Base-by-base conservation (phyloP, 1,140 invertebrate genomes). In the Phortica variegata region DNA sequence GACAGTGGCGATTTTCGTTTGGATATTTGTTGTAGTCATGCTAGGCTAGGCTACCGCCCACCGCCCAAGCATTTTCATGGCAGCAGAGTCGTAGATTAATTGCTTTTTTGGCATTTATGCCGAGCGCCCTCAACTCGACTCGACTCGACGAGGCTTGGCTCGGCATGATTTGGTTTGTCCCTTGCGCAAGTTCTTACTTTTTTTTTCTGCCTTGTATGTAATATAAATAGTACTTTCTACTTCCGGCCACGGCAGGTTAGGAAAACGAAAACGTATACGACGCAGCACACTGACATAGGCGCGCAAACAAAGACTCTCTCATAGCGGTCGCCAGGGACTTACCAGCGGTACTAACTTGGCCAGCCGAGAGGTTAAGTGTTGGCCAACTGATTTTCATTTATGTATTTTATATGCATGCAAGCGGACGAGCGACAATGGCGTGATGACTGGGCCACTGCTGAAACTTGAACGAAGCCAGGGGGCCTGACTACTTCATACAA, bases 21-120 rank as follows among this genome's bases (percentile, higher is more conserved):
- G n/a, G n/a, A n/a, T n/a, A n/a, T n/a, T n/a, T n/a, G n/a, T n/a
- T n/a, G n/a, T n/a, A n/a, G n/a, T n/a, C n/a, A n/a, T n/a, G n/a
- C n/a, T n/a, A n/a, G n/a, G n/a, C n/a, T n/a, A n/a, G n/a, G n/a
- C n/a, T 15, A 32, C n/a, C 17, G 21, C 9, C 36, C 39, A 8
- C 13, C 15, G 13, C 21, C 6, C 13, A 15, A 12, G 34, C 41
- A 12, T 36, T 33, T n/a, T 32, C 34, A 3, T 20, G 31, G 33
- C 48, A 54, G 47, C 55, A 54, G 49, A 68, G 63, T 63, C 60
- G 63, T 68, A 68, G 63, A 68, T 68, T 68, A 68, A 68, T 68
- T 68, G 65, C 60, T 44, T 60, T 56, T 50, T 40, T 40, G 36
- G 32, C 23, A 39, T n/a, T 26, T 26, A 26, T 26, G 23, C 23